Base-by-base conservation (phyloP, 1,140 invertebrate species). In the Stegodyphus dumicola region DNA sequence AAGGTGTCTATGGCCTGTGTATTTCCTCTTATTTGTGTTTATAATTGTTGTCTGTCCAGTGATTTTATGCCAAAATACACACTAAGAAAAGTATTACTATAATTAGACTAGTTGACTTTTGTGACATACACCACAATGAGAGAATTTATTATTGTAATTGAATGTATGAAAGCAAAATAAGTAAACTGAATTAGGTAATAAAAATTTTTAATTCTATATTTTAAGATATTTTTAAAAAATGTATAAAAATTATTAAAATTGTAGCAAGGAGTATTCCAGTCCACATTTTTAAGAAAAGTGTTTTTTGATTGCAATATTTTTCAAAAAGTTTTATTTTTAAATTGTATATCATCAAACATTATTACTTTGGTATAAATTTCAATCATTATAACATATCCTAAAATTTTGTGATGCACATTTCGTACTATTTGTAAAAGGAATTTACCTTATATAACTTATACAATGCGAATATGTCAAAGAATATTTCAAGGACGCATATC, bases 301-400 rank as follows among this genome's bases (percentile, higher is more conserved):
- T 56, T 64, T 81, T 81, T 70, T 81, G 33, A 81, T 81, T 81
- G 78, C 69, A 81, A 56, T 81, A 81, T 81, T 81, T 78, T 81
- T 81, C 66, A 81, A 81, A 71, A 71, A 10, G 11, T 73, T 67
- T 67, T 18, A 67, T 67, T 67, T 67, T 15, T 67, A 71, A 60
- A 60, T 60, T 60, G 5, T 60, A 60, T 60, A 60, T 60, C 3
- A 79, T 70, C 56, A 64, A 18, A 51, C 7, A 65, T 33, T 74
- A 65, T 73, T 75, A 83, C 48, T 83, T 83, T 83, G 7, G 64
- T 74, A 56, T 11, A 66, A 74, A 83, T 52, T 65, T 53, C 51
- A 56, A 11, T 17, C 18, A 51, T 67, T 13, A 49, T 33, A 9
- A 83, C 80, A 83, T 83, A 83, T 83, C 80, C 48, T 6, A 52